phyloP scores from a whole-genome alignment of 1,140 invertebrate species.

The Megathymus violae region DNA sequence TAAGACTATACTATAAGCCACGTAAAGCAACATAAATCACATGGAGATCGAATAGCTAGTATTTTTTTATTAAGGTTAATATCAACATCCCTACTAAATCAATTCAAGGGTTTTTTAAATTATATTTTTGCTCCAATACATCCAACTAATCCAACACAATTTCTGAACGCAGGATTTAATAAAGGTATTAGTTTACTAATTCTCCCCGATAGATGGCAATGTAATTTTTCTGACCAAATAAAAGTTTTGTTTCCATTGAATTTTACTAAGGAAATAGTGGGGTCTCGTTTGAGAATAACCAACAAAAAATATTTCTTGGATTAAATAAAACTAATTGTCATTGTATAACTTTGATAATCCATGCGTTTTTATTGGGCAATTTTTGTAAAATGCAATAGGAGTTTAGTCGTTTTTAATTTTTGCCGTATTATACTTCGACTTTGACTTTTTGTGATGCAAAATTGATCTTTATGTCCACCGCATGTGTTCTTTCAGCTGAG shows the following conservation, averaged over 20 bases:
- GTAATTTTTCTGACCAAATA: not conserved
- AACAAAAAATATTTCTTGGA: not conserved
- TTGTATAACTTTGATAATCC: slow-evolving; percentile 19
- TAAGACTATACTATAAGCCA: too few species aligned
- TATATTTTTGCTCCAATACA: too few species aligned
- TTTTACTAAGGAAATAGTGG: not conserved
- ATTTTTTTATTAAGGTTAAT: too few species aligned
- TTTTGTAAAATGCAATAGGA: slow-evolving; percentile 29
- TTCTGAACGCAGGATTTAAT: not conserved
- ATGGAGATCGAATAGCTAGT: too few species aligned
- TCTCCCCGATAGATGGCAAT: slow-evolving; percentile 2
- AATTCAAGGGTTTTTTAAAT: too few species aligned
- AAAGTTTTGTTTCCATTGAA: not conserved
- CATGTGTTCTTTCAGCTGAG: slow-evolving; percentile 82
- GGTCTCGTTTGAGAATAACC: not conserved
- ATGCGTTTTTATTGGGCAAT: slow-evolving; percentile 19
- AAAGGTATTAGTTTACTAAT: not conserved
- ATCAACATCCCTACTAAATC: too few species aligned
- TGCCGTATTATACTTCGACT: slow-evolving; percentile 51
- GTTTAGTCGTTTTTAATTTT: slow-evolving; percentile 40
- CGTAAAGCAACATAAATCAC: too few species aligned
- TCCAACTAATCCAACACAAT: too few species aligned
- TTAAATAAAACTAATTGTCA: not conserved
- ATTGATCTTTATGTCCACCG: slow-evolving; percentile 80
- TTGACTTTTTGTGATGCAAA: slow-evolving; percentile 54